phyloP scores from a whole-genome alignment of 2,888 invertebrate species.

The Cerceris ruficornis region DNA sequence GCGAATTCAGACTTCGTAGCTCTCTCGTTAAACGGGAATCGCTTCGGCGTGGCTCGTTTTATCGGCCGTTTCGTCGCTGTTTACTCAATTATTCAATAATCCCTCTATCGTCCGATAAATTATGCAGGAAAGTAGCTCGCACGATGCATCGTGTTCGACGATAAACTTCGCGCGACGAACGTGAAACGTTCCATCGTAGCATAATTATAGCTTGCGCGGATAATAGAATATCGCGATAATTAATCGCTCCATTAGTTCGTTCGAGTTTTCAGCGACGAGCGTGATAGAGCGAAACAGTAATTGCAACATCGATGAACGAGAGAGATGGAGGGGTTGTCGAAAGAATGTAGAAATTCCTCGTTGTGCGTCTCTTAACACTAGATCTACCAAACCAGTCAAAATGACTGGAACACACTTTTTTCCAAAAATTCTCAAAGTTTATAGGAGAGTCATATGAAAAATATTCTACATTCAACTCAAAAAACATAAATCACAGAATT shows the following conservation, averaged over 20 bases:
- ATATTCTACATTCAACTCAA: no score
- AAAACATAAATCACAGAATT: no score
- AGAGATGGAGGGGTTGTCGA: not conserved
- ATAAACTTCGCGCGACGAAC: not conserved
- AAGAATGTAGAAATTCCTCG: not conserved
- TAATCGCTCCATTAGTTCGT: not conserved
- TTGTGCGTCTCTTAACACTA: not conserved
- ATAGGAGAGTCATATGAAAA: no score
- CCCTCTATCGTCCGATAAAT: constrained; percentile 7
- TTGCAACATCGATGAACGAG: not conserved
- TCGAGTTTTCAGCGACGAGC: not conserved
- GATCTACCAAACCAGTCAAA: not conserved
- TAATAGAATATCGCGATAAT: not conserved
- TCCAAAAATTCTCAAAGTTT: no score
- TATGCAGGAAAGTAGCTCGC: not conserved
- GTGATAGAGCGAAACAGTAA: not conserved
- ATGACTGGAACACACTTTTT: not conserved
- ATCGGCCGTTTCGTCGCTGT: constrained; percentile 12
- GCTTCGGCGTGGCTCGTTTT: constrained; percentile 5
- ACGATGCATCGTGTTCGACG: not conserved
- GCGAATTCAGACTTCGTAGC: constrained; percentile 51
- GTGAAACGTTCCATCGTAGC: not conserved
- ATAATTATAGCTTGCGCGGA: not conserved
- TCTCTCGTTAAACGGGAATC: constrained; percentile 41
- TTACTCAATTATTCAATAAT: constrained; percentile 31